These are phyloP conservation scores for Ophiodon elongatus DNA, from an alignment of 2,113 vertebrate genomes.

Conservation along the genomic window DNA sequence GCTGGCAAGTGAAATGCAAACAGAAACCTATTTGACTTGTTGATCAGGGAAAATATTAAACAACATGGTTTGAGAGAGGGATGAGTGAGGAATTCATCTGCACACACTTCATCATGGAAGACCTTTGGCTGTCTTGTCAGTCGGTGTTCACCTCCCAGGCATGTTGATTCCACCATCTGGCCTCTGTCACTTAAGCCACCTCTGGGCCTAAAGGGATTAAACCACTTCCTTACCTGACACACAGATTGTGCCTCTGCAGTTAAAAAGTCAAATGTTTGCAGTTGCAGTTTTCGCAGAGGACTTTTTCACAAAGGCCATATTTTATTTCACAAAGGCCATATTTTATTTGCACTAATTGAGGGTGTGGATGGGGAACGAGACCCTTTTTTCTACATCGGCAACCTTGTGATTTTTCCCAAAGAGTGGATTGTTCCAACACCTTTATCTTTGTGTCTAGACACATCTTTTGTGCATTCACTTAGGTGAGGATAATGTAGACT, in stretches of 20 bases:
- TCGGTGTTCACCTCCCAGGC: constrained; percentile 43
- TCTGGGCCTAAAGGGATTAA: constrained; percentile 48
- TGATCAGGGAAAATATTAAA: background rate
- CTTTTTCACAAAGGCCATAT: constrained; percentile 20
- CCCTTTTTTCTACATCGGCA: constrained; percentile 22
- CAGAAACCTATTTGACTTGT: background rate
- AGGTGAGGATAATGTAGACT: constrained; percentile 19
- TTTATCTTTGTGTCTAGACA: constrained; percentile 6
- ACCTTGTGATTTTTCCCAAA: background rate
- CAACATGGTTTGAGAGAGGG: background rate
- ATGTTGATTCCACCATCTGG: constrained; percentile 60
- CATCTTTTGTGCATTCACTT: constrained; percentile 4
- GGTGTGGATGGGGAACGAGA: constrained; percentile 38
- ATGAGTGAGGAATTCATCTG: background rate
- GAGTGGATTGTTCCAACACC: background rate
- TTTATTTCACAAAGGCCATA: constrained; percentile 27
- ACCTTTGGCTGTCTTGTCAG: constrained; percentile 50
- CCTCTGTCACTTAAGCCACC: constrained; percentile 51
- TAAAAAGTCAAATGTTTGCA: constrained; percentile 16
- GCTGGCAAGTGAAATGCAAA: background rate
- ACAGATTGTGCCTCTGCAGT: background rate
- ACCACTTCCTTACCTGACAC: constrained; percentile 25
- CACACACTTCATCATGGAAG: constrained; percentile 40
- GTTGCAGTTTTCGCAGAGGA: background rate
- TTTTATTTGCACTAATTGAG: constrained; percentile 51